Conservation (phyloP, 2,797 vertebrate genomes). For the Thripadectes ignobilis region DNA sequence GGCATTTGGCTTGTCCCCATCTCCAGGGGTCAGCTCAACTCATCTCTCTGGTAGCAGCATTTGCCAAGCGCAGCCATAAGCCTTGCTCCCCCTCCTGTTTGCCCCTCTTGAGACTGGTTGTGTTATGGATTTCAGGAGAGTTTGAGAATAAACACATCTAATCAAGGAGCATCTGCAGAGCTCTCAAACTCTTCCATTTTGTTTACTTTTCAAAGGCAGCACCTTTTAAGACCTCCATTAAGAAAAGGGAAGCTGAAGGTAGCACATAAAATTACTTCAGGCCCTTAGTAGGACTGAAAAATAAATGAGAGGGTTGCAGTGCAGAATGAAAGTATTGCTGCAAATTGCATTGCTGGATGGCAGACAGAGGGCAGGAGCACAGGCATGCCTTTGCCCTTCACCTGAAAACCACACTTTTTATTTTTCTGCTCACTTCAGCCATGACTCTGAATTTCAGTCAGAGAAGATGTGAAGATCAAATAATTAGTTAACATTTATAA, state of each 20-base stretch:
- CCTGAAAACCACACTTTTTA: neutral
- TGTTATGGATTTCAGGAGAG: neutral
- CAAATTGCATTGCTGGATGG: neutral
- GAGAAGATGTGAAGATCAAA: slow-evolving; percentile 45
- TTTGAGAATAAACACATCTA: neutral
- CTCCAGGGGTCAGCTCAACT: neutral
- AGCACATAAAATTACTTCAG: slow-evolving; percentile 26
- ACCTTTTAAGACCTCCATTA: slow-evolving; percentile 35
- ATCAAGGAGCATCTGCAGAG: neutral
- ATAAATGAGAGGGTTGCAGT: neutral
- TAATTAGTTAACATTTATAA: slow-evolving; percentile 58
- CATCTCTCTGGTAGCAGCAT: neutral
- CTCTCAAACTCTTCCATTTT: neutral
- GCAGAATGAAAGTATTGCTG: neutral
- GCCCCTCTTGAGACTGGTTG: neutral
- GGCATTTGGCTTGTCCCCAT: accelerated
- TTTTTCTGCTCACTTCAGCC: neutral
- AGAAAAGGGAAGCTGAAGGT: slow-evolving; percentile 7
- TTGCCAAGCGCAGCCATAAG: neutral
- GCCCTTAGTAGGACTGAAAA: neutral
- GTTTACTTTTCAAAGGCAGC: slow-evolving; percentile 7
- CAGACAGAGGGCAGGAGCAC: neutral
- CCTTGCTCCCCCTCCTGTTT: neutral
- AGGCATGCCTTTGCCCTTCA: slow-evolving; percentile 13
- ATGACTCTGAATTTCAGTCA: slow-evolving; percentile 12